phyloP scores from a whole-genome alignment of 2,797 vertebrate species.

The Parauchenoglanis punctatus region DNA sequence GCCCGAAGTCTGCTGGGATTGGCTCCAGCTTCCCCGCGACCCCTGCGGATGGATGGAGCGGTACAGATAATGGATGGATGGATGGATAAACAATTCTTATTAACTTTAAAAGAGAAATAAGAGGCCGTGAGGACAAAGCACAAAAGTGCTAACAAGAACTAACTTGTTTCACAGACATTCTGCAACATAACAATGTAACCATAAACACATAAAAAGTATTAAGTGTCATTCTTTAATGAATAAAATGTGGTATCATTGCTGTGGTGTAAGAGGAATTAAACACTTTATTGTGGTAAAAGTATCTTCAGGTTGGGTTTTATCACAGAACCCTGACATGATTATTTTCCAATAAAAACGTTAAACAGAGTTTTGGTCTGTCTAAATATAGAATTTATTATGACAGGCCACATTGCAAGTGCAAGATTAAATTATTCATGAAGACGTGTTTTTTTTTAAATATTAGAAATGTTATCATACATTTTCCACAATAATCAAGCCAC shows the following conservation, averaged over 20 bases:
- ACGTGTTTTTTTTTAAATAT: not conserved
- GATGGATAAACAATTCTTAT: not conserved
- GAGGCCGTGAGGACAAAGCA: not conserved
- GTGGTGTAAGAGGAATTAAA: not conserved
- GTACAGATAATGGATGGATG: too few relatives aligned
- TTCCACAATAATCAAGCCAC: not conserved
- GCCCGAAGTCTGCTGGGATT: too few relatives aligned
- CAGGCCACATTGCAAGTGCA: not conserved
- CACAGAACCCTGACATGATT: not conserved
- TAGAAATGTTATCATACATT: not conserved
- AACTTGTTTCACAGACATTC: not conserved
- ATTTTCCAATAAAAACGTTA: not conserved
- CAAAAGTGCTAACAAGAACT: not conserved
- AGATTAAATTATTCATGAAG: not conserved
- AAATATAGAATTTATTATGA: not conserved
- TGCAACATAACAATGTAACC: not conserved
- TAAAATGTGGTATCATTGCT: not conserved
- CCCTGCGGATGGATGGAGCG: too few relatives aligned
- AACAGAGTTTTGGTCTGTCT: not conserved
- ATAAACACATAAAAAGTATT: too few relatives aligned
- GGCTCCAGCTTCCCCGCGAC: too few relatives aligned
- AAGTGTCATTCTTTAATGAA: not conserved
- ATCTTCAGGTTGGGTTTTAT: not conserved
- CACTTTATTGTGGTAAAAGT: too few relatives aligned
- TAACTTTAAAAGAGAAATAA: not conserved